Evolutionary conservation across 1,140 invertebrate genomes (phyloP).

Genomic region (Lepidurus couesii): DNA sequence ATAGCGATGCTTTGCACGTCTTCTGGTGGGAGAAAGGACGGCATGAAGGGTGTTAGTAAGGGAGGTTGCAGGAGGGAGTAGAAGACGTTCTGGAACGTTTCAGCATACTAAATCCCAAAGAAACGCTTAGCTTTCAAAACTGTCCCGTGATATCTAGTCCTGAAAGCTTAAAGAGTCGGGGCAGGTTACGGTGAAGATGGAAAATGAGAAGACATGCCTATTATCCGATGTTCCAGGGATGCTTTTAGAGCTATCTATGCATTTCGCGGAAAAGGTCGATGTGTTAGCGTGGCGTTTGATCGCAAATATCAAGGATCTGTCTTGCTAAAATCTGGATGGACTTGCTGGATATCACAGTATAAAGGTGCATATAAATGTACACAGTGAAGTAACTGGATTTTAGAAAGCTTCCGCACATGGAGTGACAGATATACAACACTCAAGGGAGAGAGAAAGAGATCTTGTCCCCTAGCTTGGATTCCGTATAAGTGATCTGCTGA

Average conservation of each 20-base stretch:
- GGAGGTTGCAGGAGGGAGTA: not conserved
- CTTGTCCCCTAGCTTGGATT: too few relatives aligned
- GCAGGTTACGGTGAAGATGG: not conserved
- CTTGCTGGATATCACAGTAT: too few relatives aligned
- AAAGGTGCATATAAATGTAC: too few relatives aligned
- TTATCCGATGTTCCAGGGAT: not conserved
- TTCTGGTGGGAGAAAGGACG: not conserved
- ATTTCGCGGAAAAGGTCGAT: not conserved
- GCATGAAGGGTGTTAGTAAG: not conserved
- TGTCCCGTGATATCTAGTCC: not conserved
- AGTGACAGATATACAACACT: too few relatives aligned
- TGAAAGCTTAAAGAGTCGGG: not conserved
- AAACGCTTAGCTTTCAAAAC: not conserved
- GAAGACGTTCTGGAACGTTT: too few relatives aligned
- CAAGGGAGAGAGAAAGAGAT: too few relatives aligned
- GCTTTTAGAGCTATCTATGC: not conserved
- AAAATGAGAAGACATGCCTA: not conserved
- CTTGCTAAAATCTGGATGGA: too few relatives aligned
- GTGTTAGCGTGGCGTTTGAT: too few relatives aligned
- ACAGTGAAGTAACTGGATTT: too few relatives aligned
- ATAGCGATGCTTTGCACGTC: constrained; percentile 21
- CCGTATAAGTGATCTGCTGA: too few relatives aligned
- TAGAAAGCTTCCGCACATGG: too few relatives aligned
- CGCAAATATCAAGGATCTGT: too few relatives aligned
- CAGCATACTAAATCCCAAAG: not conserved